Conservation (phyloP, 2,888 invertebrate genomes). For the Leptinotarsa rubiginosa region DNA sequence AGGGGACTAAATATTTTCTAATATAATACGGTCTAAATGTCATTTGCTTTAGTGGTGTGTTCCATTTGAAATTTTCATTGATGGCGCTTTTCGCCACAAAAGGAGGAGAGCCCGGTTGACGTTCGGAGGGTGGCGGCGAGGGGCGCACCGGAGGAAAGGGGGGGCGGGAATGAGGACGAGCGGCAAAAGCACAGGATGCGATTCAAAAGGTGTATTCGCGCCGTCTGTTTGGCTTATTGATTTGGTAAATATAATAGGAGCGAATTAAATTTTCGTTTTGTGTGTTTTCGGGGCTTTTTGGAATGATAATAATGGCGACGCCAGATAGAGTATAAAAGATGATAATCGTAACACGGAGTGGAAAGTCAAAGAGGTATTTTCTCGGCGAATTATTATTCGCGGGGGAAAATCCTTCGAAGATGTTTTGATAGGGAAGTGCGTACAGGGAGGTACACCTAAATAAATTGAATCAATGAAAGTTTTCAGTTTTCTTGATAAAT, state of each 20-base stretch:
- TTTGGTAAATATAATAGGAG: conserved; percentile 55
- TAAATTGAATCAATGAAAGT: background rate
- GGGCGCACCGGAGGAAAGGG: background rate
- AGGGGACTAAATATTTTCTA: conserved; percentile 46
- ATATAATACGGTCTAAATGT: conserved; percentile 46
- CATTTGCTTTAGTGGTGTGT: conserved; percentile 44
- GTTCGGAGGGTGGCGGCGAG: conserved; percentile 24
- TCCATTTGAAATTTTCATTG: conserved; percentile 43
- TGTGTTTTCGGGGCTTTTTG: conserved; percentile 45
- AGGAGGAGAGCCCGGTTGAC: conserved; percentile 18
- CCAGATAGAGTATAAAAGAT: conserved; percentile 21
- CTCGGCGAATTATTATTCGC: conserved; percentile 33
- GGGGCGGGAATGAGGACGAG: conserved; percentile 25
- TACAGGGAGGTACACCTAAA: background rate
- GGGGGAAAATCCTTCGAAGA: conserved; percentile 16
- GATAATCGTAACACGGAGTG: conserved; percentile 32
- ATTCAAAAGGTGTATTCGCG: conserved; percentile 48
- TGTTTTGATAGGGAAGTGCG: conserved; percentile 16
- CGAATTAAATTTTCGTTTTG: conserved; percentile 53
- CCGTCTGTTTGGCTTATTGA: conserved; percentile 49
- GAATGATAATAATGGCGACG: conserved; percentile 39
- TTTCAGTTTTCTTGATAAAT: too few relatives aligned
- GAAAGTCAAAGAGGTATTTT: conserved; percentile 35
- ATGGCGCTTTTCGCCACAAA: conserved; percentile 28
- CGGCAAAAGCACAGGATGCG: conserved; percentile 36